A percentile compares a stretch with the other conserved stretches of the same genome.
phyloP scores from a whole-genome alignment of 1,140 invertebrate species.

The Lepidurus packardi region DNA sequence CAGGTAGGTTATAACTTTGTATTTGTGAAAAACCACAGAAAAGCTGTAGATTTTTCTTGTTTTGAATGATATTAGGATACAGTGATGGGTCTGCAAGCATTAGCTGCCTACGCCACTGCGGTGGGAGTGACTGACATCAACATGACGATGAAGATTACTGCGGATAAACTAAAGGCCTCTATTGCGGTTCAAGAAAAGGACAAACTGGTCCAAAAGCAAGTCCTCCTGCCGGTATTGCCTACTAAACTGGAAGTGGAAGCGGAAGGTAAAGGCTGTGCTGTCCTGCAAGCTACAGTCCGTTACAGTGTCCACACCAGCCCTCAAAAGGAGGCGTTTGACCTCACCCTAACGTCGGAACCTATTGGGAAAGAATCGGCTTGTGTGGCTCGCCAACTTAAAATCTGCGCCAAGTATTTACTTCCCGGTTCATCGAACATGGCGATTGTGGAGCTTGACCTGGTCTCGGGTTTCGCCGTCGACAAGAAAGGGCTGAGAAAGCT shows the following conservation, averaged over 20 bases:
- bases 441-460: slow-evolving; percentile 56
- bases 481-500: slow-evolving; percentile 38
- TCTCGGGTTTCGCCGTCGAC: slow-evolving; percentile 57
- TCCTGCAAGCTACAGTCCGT: slow-evolving; percentile 48
- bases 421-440: slow-evolving; percentile 53
- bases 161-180: slow-evolving; percentile 40
- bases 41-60: background rate
- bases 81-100: slow-evolving; percentile 42
- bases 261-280: slow-evolving; percentile 55
- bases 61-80: background rate
- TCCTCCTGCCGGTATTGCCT: slow-evolving; percentile 42
- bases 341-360: slow-evolving; percentile 36
- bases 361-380: background rate
- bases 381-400: background rate
- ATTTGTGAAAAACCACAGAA: background rate
- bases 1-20: slow-evolving; percentile 45
- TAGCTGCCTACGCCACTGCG: slow-evolving; percentile 53
- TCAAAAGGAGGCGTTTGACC: slow-evolving; percentile 47
- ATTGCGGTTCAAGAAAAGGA: slow-evolving; percentile 47
- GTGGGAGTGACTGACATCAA: slow-evolving; percentile 44
- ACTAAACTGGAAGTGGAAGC: slow-evolving; percentile 51
- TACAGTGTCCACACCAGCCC: slow-evolving; percentile 48
- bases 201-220: slow-evolving; percentile 45
- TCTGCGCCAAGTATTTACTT: background rate
- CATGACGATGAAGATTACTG: slow-evolving; percentile 45